These are phyloP conservation scores for Cephus cinctus DNA, from an alignment of 1,140 invertebrate species.

Conservation along the genomic window DNA sequence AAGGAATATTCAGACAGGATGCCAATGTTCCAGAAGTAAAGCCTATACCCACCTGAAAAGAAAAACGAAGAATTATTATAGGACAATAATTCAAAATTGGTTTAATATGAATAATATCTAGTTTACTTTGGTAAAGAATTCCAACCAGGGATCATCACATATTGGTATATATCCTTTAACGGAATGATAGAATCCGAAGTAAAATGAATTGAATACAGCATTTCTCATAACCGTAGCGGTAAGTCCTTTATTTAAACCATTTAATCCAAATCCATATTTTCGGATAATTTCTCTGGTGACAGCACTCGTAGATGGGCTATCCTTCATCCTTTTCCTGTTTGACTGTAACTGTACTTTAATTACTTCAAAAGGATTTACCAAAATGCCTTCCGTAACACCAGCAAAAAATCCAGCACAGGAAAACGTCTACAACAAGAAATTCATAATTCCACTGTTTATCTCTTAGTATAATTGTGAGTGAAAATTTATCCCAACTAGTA, in stretches of 20 bases:
- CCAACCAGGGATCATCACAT: constrained; percentile 57
- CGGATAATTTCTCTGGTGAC: constrained; percentile 78
- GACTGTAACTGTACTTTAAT: constrained; percentile 87
- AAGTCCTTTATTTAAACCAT: constrained; percentile 85
- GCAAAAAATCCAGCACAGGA: constrained; percentile 82
- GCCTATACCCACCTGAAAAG: constrained; percentile 73
- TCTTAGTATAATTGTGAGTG: too few species aligned
- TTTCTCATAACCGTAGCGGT: constrained; percentile 85
- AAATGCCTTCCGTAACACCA: constrained; percentile 83
- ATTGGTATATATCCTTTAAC: constrained; percentile 76
- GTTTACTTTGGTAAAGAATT: constrained; percentile 47
- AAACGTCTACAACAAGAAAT: constrained; percentile 68
- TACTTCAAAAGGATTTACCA: constrained; percentile 94
- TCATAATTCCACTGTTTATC: constrained; percentile 8
- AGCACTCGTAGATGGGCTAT: constrained; percentile 72
- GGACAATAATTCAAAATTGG: constrained; percentile 1
- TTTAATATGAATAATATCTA: constrained; percentile 5
- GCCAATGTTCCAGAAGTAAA: constrained; percentile 82
- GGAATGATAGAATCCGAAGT: constrained; percentile 93
- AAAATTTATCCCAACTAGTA: too few species aligned
- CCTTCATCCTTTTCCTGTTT: constrained; percentile 58
- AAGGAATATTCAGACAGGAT: constrained; percentile 89
- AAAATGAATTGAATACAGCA: constrained; percentile 88
- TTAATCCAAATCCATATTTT: constrained; percentile 71
- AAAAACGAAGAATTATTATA: constrained; percentile 5